Evolutionary conservation across 2,888 invertebrate species (phyloP).

Genomic region (Parelbella ahira): DNA sequence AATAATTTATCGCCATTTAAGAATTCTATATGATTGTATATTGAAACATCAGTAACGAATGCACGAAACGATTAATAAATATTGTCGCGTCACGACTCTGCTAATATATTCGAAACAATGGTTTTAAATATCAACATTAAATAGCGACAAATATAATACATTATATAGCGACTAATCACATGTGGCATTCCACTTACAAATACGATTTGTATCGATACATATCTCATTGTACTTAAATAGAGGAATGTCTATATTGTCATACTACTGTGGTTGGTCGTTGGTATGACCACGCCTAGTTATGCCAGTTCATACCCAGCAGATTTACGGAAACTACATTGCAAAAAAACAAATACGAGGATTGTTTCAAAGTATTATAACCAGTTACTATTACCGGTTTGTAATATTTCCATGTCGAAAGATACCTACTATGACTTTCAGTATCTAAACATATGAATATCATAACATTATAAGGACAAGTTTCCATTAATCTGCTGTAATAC

Average conservation of each 20-base stretch:
- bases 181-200: conserved; percentile 51
- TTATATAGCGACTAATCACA: conserved; percentile 42
- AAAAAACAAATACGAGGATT: too few species aligned
- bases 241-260: conserved; percentile 74
- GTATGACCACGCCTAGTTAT: conserved; percentile 42
- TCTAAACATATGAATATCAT: too few species aligned
- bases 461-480: neutral
- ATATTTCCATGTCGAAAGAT: too few species aligned
- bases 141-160: conserved; percentile 35
- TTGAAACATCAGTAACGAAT: too few species aligned
- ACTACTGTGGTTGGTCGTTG: conserved; percentile 58
- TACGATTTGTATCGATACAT: conserved; percentile 48
- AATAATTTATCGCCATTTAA: conserved; percentile 3
- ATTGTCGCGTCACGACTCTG: too few species aligned
- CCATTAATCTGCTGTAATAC: conserved; percentile 45
- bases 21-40: neutral
- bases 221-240: conserved; percentile 37
- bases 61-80: too few species aligned
- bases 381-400: too few species aligned
- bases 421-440: too few species aligned
- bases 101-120: neutral
- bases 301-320: conserved; percentile 47
- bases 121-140: conserved; percentile 19
- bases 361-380: too few species aligned
- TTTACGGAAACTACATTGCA: conserved; percentile 29